A percentile compares a stretch with the other conserved stretches of the same genome.
Conservation (phyloP, 2,888 invertebrate genomes). For the Agrochola macilenta region DNA sequence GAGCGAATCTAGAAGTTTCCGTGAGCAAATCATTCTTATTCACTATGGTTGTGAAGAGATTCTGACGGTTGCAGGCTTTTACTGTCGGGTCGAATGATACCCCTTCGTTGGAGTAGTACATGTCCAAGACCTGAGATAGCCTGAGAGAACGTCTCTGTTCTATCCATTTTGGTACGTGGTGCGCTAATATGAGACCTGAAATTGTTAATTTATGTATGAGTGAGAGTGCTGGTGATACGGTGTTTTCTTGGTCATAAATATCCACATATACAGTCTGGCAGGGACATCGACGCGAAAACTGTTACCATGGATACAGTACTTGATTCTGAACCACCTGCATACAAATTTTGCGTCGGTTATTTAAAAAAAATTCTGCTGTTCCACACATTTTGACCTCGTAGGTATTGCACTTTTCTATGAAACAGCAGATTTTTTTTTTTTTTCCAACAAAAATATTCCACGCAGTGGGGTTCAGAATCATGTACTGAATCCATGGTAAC, state of each 20-base stretch:
- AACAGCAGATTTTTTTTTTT: too few relatives aligned
- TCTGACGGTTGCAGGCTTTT: conserved; percentile 90
- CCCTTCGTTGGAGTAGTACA: conserved; percentile 92
- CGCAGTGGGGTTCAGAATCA: too few relatives aligned
- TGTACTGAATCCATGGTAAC: too few relatives aligned
- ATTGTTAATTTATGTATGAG: conserved; percentile 13
- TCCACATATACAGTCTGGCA: background rate
- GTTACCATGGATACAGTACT: too few relatives aligned
- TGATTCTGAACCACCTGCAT: too few relatives aligned
- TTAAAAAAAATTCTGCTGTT: too few relatives aligned
- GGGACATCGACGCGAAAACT: too few relatives aligned
- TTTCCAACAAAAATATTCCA: too few relatives aligned
- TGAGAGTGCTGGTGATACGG: background rate
- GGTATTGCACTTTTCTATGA: too few relatives aligned
- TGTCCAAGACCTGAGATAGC: conserved; percentile 92
- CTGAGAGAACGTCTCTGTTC: conserved; percentile 87
- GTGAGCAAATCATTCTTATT: conserved; percentile 79
- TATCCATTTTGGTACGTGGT: conserved; percentile 88
- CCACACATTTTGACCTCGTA: too few relatives aligned
- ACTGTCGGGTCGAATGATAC: conserved; percentile 89
- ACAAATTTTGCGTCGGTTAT: too few relatives aligned
- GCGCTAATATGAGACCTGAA: conserved; percentile 90
- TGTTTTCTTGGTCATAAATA: background rate
- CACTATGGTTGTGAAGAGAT: conserved; percentile 83
- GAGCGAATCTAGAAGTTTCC: conserved; percentile 85